These are phyloP conservation scores for Cephalotes varians DNA, from an alignment of 2,888 invertebrate species.

Conservation along the genomic window DNA sequence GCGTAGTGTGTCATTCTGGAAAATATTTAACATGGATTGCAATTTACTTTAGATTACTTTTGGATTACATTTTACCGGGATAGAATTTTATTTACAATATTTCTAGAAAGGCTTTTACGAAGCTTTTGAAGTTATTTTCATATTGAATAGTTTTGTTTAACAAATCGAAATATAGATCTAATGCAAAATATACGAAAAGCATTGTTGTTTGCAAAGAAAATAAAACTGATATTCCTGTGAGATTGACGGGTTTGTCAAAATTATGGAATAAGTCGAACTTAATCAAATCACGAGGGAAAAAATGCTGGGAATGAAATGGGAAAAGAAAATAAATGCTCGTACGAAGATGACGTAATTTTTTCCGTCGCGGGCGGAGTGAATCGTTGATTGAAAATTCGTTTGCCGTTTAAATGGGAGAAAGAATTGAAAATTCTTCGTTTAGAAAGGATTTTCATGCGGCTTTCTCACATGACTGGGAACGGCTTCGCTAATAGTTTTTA, in stretches of 20 bases:
- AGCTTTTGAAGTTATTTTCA: conserved; percentile 38
- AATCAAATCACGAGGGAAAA: background rate
- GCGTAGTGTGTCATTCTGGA: background rate
- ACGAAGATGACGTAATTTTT: conserved; percentile 45
- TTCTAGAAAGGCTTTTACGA: conserved; percentile 21
- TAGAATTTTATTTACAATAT: conserved; percentile 39
- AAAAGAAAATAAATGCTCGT: background rate
- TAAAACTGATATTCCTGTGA: background rate
- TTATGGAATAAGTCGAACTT: conserved; percentile 14
- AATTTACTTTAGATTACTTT: conserved; percentile 27
- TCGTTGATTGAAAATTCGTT: conserved; percentile 46
- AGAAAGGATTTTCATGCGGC: conserved; percentile 22
- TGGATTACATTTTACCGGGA: conserved; percentile 22
- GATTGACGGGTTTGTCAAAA: conserved; percentile 5
- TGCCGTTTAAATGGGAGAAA: conserved; percentile 23
- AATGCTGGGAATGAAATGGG: background rate
- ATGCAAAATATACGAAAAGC: conserved; percentile 22
- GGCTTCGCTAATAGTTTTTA: background rate
- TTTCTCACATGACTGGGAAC: background rate
- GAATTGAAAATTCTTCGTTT: conserved; percentile 48
- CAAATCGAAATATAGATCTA: conserved; percentile 36
- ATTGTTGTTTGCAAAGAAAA: conserved; percentile 27
- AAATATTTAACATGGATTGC: conserved; percentile 32
- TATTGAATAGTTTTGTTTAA: conserved; percentile 28
- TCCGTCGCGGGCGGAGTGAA: conserved; percentile 16